phyloP scores from a whole-genome alignment of 2,888 invertebrate genomes.

The Acheta domesticus region DNA sequence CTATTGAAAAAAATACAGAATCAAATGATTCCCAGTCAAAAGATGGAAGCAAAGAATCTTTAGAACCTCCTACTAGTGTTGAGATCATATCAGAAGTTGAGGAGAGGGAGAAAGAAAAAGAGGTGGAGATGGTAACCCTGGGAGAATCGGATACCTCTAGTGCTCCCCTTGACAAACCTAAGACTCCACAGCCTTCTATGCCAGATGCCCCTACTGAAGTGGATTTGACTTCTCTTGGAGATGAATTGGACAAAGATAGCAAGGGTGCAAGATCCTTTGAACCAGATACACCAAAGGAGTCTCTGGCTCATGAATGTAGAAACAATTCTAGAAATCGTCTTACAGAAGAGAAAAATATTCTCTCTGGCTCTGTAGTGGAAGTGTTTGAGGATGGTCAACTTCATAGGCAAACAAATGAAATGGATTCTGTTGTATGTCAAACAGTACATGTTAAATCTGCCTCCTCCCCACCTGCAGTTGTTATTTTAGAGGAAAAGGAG shows the following conservation, averaged over 20 bases:
- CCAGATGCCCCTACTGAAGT: not conserved
- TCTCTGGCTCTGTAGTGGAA: not conserved
- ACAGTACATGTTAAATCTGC: not conserved
- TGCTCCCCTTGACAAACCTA: not conserved
- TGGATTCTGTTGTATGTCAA: slow-evolving; percentile 73
- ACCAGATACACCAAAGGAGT: not conserved
- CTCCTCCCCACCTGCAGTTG: slow-evolving; percentile 30
- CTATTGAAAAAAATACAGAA: not conserved
- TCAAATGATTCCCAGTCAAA: not conserved
- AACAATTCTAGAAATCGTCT: not conserved
- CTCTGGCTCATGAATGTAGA: not conserved
- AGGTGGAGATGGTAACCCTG: not conserved
- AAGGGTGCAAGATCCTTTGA: not conserved
- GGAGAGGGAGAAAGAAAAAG: not conserved
- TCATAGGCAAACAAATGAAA: not conserved
- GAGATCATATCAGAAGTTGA: not conserved
- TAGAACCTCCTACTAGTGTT: not conserved
- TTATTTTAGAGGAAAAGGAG: slow-evolving; percentile 33
- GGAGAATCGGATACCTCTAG: not conserved
- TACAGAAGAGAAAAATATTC: not conserved
- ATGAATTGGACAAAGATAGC: not conserved
- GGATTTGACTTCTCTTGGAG: not conserved
- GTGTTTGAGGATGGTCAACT: not conserved
- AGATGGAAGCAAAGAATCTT: not conserved
- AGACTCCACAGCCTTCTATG: not conserved